These are phyloP conservation scores for Abrostola triplasia DNA, from an alignment of 2,888 invertebrate species.

Conservation along the genomic window DNA sequence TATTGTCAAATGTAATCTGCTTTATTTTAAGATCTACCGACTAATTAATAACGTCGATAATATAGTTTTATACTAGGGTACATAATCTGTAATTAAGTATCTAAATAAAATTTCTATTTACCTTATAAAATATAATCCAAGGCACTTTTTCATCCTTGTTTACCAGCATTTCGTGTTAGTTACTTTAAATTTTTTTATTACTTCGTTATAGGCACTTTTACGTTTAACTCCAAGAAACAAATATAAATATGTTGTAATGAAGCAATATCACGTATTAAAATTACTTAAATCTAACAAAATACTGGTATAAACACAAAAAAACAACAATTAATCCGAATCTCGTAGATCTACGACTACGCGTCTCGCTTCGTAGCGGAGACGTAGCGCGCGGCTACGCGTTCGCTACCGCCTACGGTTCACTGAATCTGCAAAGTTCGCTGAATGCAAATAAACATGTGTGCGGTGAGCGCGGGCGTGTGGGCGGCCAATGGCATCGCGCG, in stretches of 20 bases:
- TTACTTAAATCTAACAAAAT: slow-evolving; percentile 36
- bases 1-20: too few species aligned
- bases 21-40: too few species aligned
- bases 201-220: background rate
- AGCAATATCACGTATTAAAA: slow-evolving; percentile 2
- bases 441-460: slow-evolving; percentile 88
- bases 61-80: too few species aligned
- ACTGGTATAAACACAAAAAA: slow-evolving; percentile 17
- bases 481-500: slow-evolving; percentile 80
- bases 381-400: slow-evolving; percentile 80
- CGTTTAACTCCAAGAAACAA: background rate
- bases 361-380: slow-evolving; percentile 67
- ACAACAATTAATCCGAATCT: slow-evolving; percentile 34
- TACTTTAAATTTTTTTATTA: background rate
- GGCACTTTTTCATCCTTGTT: slow-evolving; percentile 5
- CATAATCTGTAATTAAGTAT: background rate
- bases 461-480: slow-evolving; percentile 68
- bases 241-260: background rate
- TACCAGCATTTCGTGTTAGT: slow-evolving; percentile 22
- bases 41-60: too few species aligned
- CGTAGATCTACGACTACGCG: slow-evolving; percentile 66
- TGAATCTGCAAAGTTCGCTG: slow-evolving; percentile 83
- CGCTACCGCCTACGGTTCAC: slow-evolving; percentile 84
- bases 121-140: slow-evolving; percentile 17
- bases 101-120: slow-evolving; percentile 8